A percentile compares a stretch with the other conserved stretches of the same genome.
These are phyloP conservation scores for Latrodectus geometricus DNA, from an alignment of 1,140 invertebrate genomes.

Conservation along the genomic window DNA sequence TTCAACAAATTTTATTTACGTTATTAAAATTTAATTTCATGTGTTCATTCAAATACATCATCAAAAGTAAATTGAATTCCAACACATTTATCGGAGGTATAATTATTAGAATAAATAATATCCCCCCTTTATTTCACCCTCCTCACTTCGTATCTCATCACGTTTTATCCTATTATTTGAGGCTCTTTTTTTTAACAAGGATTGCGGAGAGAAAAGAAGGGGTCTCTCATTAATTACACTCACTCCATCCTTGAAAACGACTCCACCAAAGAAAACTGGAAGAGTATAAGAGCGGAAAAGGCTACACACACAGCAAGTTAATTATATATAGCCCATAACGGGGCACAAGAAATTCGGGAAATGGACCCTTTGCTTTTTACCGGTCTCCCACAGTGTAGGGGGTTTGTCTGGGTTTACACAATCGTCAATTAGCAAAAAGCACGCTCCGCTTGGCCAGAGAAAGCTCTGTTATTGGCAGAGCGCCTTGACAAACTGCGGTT, in stretches of 20 bases:
- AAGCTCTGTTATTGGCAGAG: slow-evolving; percentile 50
- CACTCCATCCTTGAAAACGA: neutral
- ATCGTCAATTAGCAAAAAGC: slow-evolving; percentile 59
- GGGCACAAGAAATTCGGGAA: neutral
- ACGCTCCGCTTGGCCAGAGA: slow-evolving; percentile 15
- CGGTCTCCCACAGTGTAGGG: slow-evolving; percentile 13
- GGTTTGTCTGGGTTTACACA: slow-evolving; percentile 4
- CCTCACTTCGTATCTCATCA: slow-evolving; percentile 28
- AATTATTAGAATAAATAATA: slow-evolving; percentile 47
- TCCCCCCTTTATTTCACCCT: neutral
- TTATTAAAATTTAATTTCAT: no score
- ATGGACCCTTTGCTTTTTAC: slow-evolving; percentile 22
- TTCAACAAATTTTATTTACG: neutral
- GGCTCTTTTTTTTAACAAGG: neutral
- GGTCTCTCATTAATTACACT: slow-evolving; percentile 33
- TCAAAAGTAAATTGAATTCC: neutral
- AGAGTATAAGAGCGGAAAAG: neutral
- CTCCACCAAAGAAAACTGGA: slow-evolving; percentile 15
- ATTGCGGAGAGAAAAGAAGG: slow-evolving; percentile 5
- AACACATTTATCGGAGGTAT: neutral
- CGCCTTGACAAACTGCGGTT: slow-evolving; percentile 55
- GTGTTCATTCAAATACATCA: neutral
- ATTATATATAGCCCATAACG: slow-evolving; percentile 19
- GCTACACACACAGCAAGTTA: slow-evolving; percentile 29
- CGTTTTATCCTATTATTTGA: neutral